A percentile compares a stretch with the other conserved stretches of the same genome.
Evolutionary conservation across 1,140 invertebrate genomes (phyloP).

Genomic region (Samia ricini): DNA sequence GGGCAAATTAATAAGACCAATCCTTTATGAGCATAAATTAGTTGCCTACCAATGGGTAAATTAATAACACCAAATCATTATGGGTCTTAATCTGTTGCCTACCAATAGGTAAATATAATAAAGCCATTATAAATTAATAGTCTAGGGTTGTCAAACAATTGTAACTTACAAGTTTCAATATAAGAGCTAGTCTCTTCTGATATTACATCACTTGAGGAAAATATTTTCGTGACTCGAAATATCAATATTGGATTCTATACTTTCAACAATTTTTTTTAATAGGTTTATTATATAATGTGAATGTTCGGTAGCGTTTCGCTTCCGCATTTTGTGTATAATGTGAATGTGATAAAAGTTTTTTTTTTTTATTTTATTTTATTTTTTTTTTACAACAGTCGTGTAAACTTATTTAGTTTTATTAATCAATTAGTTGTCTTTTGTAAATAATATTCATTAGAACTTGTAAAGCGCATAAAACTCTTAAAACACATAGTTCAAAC

Average conservation of each 20-base stretch:
- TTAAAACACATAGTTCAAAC: background rate
- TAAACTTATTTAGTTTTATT: conserved; percentile 39
- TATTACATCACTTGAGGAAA: no score
- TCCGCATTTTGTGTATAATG: conserved; percentile 24
- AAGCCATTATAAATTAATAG: no score
- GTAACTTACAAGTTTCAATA: no score
- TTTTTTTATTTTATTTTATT: conserved; percentile 48
- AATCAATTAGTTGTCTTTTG: conserved; percentile 44
- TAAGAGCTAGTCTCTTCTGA: no score
- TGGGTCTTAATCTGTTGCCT: no score
- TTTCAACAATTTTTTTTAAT: conserved; percentile 35
- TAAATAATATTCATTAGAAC: conserved; percentile 45
- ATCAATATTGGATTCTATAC: conserved; percentile 37
- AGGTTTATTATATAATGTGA: background rate
- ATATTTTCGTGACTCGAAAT: no score
- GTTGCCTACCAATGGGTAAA: no score
- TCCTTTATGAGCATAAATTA: no score
- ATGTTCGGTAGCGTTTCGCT: conserved; percentile 29
- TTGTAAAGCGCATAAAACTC: conserved; percentile 33
- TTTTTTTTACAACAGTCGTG: conserved; percentile 42
- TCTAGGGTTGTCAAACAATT: no score
- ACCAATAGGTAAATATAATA: no score
- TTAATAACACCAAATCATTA: no score
- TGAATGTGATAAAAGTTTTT: conserved; percentile 59
- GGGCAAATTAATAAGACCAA: no score